Base-by-base conservation (phyloP, 2,113 vertebrate species). In the Daphoenositta chrysoptera region DNA sequence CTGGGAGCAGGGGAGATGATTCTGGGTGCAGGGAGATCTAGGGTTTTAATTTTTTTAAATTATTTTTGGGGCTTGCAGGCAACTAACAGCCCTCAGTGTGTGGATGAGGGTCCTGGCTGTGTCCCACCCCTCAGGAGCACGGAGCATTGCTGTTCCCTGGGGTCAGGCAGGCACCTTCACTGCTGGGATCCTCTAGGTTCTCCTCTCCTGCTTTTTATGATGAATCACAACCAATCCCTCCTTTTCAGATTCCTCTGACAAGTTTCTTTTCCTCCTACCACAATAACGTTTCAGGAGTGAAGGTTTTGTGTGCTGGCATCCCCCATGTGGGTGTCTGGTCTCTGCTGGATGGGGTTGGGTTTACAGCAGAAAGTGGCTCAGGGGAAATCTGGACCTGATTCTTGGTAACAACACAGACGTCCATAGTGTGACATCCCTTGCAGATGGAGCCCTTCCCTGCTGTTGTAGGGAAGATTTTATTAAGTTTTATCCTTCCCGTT, bases 351-450 rank as follows among this genome's bases (percentile, higher is more conserved):
- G 37, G 31, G 7, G 4, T 40, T 45, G 31, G 42, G 21, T 18
- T 87, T n/a, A 15, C 0, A 0, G 28, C 15, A 61, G 21, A 60
- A 18, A 30, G 28, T 27, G 33, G 24, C 14, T 28, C 65, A 40
- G 7, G 27, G 33, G 9, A 69, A 40, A 83, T 26, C 44, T 51
- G 51, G 44, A 86, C 17, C 30, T 33, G 16, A 54, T 35, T 63
- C 35, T 61, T 54, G 31, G 35, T 73, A 42, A 53, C 18, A 70
- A 14, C 0, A 2, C 6, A 12, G 14, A 22, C 31, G 9, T 30
- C 40, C 4, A 2, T 27, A 23, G 6, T 65, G 47, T 80, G 45
- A 26, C 8, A 28, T 13, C n/a, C 71, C 31, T 69, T 48, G 11
- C 11, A 64, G 44, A 21, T 8, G 9, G 40, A 79, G 61, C 10